These are phyloP conservation scores for Beris morrisii DNA, from an alignment of 2,888 invertebrate species.

Conservation along the genomic window DNA sequence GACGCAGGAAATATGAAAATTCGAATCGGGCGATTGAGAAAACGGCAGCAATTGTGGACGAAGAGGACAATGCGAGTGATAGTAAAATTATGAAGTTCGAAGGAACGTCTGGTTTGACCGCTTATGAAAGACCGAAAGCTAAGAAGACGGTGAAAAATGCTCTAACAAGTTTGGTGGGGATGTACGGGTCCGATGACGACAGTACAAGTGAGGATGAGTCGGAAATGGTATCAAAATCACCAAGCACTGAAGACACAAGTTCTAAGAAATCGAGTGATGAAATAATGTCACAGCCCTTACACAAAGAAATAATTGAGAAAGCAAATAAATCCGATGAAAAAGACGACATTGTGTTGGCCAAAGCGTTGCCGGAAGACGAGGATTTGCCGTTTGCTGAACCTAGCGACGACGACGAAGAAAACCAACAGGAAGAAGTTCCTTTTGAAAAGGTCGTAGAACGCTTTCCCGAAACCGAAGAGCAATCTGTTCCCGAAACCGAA, in stretches of 20 bases:
- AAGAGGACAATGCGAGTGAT: slow-evolving; percentile 19
- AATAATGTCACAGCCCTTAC: no score
- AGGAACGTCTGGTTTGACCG: slow-evolving; percentile 36
- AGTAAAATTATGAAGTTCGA: slow-evolving; percentile 33
- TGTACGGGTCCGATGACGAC: slow-evolving; percentile 47
- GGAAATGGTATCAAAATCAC: not conserved
- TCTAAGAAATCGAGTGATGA: not conserved
- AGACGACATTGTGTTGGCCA: no score
- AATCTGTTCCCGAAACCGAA: not conserved
- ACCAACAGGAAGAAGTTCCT: slow-evolving; percentile 58
- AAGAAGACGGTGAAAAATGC: slow-evolving; percentile 39
- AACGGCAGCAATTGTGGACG: not conserved
- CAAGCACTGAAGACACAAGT: not conserved
- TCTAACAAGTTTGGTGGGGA: slow-evolving; percentile 46
- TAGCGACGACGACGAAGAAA: slow-evolving; percentile 49
- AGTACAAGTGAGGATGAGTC: slow-evolving; percentile 3
- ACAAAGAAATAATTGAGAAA: no score
- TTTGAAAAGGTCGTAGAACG: slow-evolving; percentile 44
- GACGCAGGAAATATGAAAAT: slow-evolving; percentile 26
- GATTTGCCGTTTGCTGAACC: no score
- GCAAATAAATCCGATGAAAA: no score
- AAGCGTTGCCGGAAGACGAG: no score
- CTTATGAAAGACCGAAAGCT: slow-evolving; percentile 24
- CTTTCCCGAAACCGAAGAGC: slow-evolving; percentile 1
- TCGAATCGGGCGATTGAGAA: not conserved